Base-by-base conservation (phyloP, 2,888 invertebrate species). In the Bellardia bayeri region DNA sequence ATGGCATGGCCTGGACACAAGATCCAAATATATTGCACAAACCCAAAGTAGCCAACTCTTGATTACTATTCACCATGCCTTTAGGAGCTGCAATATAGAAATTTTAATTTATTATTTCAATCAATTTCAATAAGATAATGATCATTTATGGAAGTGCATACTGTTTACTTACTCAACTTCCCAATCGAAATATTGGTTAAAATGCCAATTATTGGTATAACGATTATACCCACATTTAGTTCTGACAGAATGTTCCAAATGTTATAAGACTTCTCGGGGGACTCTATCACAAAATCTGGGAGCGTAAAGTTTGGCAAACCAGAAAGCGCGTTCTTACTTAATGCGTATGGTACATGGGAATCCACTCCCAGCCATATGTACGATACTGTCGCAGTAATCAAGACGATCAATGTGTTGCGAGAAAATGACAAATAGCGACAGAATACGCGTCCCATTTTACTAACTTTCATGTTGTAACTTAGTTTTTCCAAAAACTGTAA, bases 151-250 rank as follows among this genome's bases (percentile, higher is more conserved):
- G 14, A 30, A 58, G 54, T 8, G 33, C 30, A 3, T 40, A 40
- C 0, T 14, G 0, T 56, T 51, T 40, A 94, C 96, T 95, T 94
- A 98, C 98, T 95, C 93, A 98, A 97, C 13, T 98, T 99, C 45
- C 98, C 98, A 89, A 99, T 99, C 14, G 99, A 98, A 89, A 98
- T 97, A 91, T 98, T 98, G 63, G 98, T 98, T 81, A 99, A 94
- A 88, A 98, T 96, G 87, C 98, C 97, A 85, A 98, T 96, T 33
- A 98, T 91, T 3, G 99, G 98, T 90, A 98, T 94, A 86, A 99
- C 95, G 86, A 97, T 91, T 76, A 98, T 95, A 23, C 97, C 97
- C 69, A 96, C 94, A 76, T 97, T 97, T 72, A 98, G 95, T 90
- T 96, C 95, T 85, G 95, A 93, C 88, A 96, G 94, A 95, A 97